Percentiles rank a stretch among this genome's conserved stretches.
These are phyloP conservation scores for Dasyurus viverrinus DNA, from an alignment of 2,113 vertebrate species.

Conservation along the genomic window DNA sequence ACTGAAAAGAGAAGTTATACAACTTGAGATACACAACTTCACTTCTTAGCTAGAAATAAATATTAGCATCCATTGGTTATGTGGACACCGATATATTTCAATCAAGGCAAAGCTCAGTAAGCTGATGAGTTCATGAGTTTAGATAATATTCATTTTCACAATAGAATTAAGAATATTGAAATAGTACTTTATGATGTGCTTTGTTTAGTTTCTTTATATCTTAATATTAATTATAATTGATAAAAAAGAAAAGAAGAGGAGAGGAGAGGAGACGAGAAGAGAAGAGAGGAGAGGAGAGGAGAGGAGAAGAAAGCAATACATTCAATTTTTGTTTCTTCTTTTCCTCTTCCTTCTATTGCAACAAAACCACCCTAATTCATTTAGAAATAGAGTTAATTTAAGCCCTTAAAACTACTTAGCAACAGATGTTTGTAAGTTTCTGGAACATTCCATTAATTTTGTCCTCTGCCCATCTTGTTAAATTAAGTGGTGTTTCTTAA, in stretches of 20 bases:
- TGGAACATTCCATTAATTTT: not conserved
- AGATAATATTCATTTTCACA: not conserved
- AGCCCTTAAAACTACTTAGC: not conserved
- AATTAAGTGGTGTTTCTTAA: not conserved
- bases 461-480: not conserved
- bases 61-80: not conserved
- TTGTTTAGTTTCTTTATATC: not conserved
- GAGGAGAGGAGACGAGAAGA: not conserved
- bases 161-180: not conserved
- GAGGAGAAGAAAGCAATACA: not conserved
- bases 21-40: not conserved
- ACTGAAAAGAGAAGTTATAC: too few species aligned
- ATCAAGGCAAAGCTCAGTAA: not conserved
- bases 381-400: conserved; percentile 15
- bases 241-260: not conserved
- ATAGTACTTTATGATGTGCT: not conserved
- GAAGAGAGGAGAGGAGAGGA: not conserved
- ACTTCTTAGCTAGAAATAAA: not conserved
- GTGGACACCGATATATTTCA: not conserved
- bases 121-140: not conserved
- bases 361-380: not conserved
- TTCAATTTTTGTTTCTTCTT: not conserved
- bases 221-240: not conserved
- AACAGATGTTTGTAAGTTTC: not conserved
- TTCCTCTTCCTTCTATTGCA: not conserved